phyloP scores from a whole-genome alignment of 2,113 vertebrate genomes.

The Vidua macroura region DNA sequence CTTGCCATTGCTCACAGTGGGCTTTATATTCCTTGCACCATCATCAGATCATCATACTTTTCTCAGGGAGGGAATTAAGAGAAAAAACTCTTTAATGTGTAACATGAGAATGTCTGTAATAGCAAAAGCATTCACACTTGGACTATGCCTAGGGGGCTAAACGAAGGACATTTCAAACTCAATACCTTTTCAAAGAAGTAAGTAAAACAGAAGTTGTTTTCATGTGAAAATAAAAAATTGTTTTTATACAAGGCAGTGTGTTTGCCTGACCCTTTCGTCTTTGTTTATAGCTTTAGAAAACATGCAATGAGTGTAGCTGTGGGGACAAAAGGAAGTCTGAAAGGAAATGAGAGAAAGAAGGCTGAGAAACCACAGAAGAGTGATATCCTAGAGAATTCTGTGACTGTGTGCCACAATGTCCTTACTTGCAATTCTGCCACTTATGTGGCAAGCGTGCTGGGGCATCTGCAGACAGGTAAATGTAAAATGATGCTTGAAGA shows the following conservation, averaged over 20 bases:
- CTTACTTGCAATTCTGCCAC: not conserved
- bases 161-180: not conserved
- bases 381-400: not conserved
- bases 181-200: not conserved
- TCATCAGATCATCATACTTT: not conserved
- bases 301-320: not conserved
- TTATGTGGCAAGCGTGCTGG: not conserved
- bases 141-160: not conserved
- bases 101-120: not conserved
- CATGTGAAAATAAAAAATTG: conserved; percentile 39
- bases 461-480: not conserved
- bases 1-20: not conserved
- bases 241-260: not conserved
- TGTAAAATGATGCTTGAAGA: not conserved
- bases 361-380: not conserved
- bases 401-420: not conserved
- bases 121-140: not conserved
- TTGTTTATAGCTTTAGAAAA: not conserved
- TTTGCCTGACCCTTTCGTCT: not conserved
- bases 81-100: not conserved
- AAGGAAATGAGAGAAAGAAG: not conserved
- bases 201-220: not conserved
- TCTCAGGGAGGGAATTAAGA: not conserved
- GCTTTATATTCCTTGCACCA: not conserved
- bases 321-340: not conserved